Evolutionary conservation across 1,140 invertebrate genomes (phyloP).

Genomic region (Rhopalosiphum padi): DNA sequence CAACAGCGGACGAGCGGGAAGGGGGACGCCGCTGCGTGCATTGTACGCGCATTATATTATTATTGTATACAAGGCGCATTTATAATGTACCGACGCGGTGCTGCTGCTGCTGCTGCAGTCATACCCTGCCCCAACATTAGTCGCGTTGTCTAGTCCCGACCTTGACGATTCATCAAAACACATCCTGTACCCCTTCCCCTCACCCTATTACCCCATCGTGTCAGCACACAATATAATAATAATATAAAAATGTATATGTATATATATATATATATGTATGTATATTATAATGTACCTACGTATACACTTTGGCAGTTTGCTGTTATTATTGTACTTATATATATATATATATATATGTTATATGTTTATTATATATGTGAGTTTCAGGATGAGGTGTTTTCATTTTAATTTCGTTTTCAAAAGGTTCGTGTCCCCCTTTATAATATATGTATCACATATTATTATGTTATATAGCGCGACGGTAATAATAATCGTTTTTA

Average conservation of each 20-base stretch:
- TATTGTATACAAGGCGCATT: constrained; percentile 11
- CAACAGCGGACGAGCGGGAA: not conserved
- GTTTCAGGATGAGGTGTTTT: not conserved
- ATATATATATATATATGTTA: not conserved
- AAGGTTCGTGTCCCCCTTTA: not conserved
- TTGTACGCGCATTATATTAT: constrained; percentile 28
- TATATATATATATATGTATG: no score
- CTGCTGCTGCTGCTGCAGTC: not conserved
- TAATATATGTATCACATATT: not conserved
- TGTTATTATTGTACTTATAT: not conserved
- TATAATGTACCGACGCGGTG: not conserved
- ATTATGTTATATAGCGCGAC: not conserved
- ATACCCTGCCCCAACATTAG: constrained; percentile 46
- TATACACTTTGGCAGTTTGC: not conserved
- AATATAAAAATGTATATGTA: not conserved
- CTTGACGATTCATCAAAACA: constrained; percentile 45
- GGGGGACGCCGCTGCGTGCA: not conserved
- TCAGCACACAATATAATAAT: constrained; percentile 10
- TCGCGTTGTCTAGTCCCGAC: constrained; percentile 46
- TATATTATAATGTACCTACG: not conserved
- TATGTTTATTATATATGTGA: not conserved
- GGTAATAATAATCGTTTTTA: constrained; percentile 13
- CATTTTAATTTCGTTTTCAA: not conserved
- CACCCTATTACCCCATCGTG: not conserved
- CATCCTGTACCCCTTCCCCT: constrained; percentile 17